Conservation (phyloP, 2,113 vertebrate genomes). For the Porphyrio hochstetteri region DNA sequence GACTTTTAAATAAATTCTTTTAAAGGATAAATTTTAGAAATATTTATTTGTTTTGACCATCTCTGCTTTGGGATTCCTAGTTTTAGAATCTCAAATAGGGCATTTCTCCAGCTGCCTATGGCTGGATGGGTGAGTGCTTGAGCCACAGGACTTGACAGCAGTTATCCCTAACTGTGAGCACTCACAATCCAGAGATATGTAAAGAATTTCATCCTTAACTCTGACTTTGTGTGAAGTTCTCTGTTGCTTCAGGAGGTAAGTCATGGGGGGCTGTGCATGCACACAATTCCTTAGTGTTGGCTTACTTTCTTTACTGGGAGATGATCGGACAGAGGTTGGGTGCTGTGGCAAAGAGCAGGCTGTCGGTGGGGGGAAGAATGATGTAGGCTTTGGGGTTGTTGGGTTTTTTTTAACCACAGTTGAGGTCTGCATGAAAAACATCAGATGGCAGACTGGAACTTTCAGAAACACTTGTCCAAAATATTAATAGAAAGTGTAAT, state of each 20-base stretch:
- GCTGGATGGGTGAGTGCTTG: background rate
- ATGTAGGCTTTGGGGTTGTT: background rate
- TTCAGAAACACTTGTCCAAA: background rate
- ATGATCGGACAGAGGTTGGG: background rate
- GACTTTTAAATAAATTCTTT: background rate
- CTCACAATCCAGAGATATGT: background rate
- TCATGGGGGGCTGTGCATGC: background rate
- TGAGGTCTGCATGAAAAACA: background rate
- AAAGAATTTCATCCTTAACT: background rate
- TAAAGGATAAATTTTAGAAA: background rate
- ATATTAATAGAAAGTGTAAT: background rate
- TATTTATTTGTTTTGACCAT: background rate
- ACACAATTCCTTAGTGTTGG: background rate
- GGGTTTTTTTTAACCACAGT: background rate
- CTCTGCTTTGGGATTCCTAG: background rate
- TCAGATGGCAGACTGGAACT: background rate
- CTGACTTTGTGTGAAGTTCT: background rate
- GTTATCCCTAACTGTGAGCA: background rate
- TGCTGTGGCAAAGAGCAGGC: background rate
- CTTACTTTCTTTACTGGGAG: background rate
- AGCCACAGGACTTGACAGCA: background rate
- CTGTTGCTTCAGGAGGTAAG: background rate
- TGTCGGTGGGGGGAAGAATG: background rate
- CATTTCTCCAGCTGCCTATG: background rate
- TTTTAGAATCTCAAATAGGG: background rate